Base-by-base conservation (phyloP, 2,888 invertebrate species). In the Cerceris ruficornis region DNA sequence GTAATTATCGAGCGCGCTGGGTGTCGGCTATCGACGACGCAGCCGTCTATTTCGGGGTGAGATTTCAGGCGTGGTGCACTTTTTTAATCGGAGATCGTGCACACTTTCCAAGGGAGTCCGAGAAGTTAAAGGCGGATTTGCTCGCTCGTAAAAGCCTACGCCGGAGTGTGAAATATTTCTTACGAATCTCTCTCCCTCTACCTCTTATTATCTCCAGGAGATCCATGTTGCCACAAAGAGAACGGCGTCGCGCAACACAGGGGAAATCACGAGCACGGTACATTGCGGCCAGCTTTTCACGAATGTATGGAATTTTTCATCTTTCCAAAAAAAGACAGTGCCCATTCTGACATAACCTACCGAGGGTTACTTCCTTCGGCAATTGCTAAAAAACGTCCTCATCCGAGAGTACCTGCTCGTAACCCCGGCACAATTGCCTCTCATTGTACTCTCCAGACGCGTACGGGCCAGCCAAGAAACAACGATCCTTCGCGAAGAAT, bases 221-320 rank as follows among this genome's bases (percentile, higher is more conserved):
- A 54, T 55, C 57, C 28, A 41, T 14, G 68, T 15, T 7, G 52
- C 66, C 59, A 62, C 74, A 71, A 78, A 69, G 58, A 66, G 68
- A 78, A 28, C 55, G 71, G 55, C 59, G 65, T 81, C 72, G 15
- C 76, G 76, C 71, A 85, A 70, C 85, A 80, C 85, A 75, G 60
- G 85, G 83, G 84, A 85, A 85, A 85, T 85, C 84, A 85, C 69
- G 64, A 42, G 66, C 46, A 28, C 28, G 39, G 55, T 69, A 66
- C 58, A 65, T 15, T 49, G 50, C n/a, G 49, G 66, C 70, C 49
- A 65, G 68, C 85, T 84, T 73, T 81, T 85, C 84, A 85, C 82
- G 71, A 85, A 85, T 85, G 85, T 85, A 85, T 85, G 80, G 84
- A 85, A 85, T 85, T 85, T 85, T 86, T 85, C 84, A 85, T 85